These are phyloP conservation scores for Leptura quadrifasciata DNA, from an alignment of 2,888 invertebrate genomes.

Conservation along the genomic window DNA sequence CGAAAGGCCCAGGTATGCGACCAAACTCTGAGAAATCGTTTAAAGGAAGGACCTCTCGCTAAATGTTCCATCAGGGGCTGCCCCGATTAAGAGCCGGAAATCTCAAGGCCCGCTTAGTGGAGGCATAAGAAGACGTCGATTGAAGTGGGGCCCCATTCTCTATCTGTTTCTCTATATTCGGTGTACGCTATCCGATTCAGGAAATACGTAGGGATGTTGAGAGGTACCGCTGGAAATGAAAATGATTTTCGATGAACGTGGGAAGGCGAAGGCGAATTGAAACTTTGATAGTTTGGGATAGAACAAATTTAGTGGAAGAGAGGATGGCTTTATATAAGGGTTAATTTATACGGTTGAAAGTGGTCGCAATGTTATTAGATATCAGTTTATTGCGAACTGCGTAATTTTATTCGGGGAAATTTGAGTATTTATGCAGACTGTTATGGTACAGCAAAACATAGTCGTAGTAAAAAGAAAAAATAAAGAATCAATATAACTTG, in stretches of 20 bases:
- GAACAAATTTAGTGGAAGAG: conserved; percentile 2
- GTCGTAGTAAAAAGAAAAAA: too few species aligned
- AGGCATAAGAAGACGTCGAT: background rate
- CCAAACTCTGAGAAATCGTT: background rate
- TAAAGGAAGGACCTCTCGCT: conserved; percentile 1
- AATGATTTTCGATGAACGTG: conserved; percentile 24
- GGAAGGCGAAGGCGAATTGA: conserved; percentile 7
- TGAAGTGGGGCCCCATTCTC: background rate
- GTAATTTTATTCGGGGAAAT: background rate
- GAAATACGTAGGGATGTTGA: background rate
- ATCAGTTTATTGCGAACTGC: background rate
- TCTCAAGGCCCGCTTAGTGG: background rate
- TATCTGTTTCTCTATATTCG: conserved; percentile 8
- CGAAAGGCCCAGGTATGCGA: background rate
- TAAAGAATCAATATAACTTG: too few species aligned
- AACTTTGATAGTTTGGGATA: conserved; percentile 29
- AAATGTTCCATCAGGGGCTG: conserved; percentile 10
- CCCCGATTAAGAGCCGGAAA: conserved; percentile 13
- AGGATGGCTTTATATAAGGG: background rate
- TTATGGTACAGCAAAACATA: too few species aligned
- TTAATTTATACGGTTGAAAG: background rate
- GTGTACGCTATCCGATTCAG: conserved; percentile 7
- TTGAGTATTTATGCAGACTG: too few species aligned
- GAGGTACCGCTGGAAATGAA: conserved; percentile 20
- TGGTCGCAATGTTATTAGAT: background rate